These are phyloP conservation scores for Gopherus evgoodei DNA, from an alignment of 2,113 vertebrate species.

Conservation along the genomic window DNA sequence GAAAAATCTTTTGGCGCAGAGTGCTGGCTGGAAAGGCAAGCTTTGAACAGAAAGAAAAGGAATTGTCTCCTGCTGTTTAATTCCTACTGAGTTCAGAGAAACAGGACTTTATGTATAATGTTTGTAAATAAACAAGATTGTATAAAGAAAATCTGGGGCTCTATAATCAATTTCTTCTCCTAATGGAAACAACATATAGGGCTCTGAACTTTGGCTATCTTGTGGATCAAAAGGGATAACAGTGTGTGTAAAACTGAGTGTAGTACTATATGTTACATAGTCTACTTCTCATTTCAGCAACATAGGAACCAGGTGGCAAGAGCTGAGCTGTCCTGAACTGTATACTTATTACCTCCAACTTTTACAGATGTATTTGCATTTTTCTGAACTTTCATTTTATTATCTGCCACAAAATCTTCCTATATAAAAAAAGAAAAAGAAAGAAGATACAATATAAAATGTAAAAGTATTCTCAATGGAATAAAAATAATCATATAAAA, in stretches of 20 bases:
- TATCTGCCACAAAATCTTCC: slow-evolving; percentile 65
- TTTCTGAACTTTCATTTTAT: slow-evolving; percentile 37
- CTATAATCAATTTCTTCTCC: background rate
- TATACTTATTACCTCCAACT: slow-evolving; percentile 68
- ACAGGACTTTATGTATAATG: background rate
- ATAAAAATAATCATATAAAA: slow-evolving; percentile 13
- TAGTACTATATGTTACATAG: accelerated
- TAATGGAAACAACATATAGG: background rate
- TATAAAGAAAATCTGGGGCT: background rate
- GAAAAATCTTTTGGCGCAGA: background rate
- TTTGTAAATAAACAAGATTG: background rate
- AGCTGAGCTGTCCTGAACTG: background rate
- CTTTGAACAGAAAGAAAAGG: background rate
- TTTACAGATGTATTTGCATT: slow-evolving; percentile 1
- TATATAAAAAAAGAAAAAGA: slow-evolving; percentile 46
- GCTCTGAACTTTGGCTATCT: background rate
- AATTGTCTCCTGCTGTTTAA: too few relatives aligned
- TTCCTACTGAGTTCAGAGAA: too few relatives aligned
- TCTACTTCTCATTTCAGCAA: accelerated
- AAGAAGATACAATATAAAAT: background rate
- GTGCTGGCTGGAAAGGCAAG: background rate
- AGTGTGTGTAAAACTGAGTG: background rate
- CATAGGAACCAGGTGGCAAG: background rate
- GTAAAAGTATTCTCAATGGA: background rate
- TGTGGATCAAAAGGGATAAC: background rate